Conservation (phyloP, 2,888 invertebrate species). For the Patella caerulea region DNA sequence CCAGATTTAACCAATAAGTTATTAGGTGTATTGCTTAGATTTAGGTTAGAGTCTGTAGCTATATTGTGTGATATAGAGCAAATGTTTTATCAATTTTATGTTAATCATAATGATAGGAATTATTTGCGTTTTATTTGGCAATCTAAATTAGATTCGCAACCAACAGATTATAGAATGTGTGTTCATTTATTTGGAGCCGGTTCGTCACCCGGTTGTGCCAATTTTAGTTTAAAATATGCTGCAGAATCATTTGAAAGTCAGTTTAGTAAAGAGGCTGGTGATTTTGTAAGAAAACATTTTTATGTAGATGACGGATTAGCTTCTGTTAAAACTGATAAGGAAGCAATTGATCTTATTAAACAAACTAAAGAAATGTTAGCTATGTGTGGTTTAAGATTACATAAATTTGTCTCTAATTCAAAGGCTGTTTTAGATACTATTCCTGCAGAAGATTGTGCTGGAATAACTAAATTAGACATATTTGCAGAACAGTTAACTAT, state of each 20-base stretch:
- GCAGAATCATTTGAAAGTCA: conserved; percentile 20
- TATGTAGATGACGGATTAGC: conserved; percentile 45
- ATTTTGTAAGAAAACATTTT: conserved; percentile 37
- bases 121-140: conserved; percentile 36
- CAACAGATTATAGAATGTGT: conserved; percentile 34
- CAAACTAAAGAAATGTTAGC: background rate
- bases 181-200: conserved; percentile 38
- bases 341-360: background rate
- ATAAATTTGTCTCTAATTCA: conserved; percentile 44
- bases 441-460: conserved; percentile 34
- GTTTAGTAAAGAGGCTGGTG: conserved; percentile 27
- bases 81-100: conserved; percentile 34
- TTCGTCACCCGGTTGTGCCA: conserved; percentile 38
- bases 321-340: conserved; percentile 22
- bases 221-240: conserved; percentile 34
- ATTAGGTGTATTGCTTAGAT: conserved; percentile 37
- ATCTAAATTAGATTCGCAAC: conserved; percentile 9
- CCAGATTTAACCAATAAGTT: conserved; percentile 38
- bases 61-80: conserved; percentile 37
- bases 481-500: conserved; percentile 19
- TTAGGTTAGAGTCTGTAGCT: conserved; percentile 30
- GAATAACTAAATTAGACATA: conserved; percentile 17
- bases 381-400: conserved; percentile 37
- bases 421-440: conserved; percentile 35
- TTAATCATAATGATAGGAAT: conserved; percentile 22